These are phyloP conservation scores for Paramormyrops kingsleyae DNA, from an alignment of 2,113 vertebrate genomes.

Conservation along the genomic window DNA sequence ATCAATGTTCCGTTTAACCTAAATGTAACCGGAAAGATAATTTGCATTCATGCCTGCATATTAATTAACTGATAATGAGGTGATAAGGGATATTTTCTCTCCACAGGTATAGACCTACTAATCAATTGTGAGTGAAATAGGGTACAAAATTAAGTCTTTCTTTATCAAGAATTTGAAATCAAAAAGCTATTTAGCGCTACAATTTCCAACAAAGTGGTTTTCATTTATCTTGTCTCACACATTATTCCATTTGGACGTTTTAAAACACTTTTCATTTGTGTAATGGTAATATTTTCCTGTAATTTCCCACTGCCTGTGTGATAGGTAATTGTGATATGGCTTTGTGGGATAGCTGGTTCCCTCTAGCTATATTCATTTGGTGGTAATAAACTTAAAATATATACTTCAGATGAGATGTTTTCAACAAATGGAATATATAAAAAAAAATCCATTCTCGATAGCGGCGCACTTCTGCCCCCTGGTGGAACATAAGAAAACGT, in stretches of 20 bases:
- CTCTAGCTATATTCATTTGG: conserved; percentile 48
- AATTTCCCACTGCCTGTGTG: conserved; percentile 60
- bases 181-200: conserved; percentile 75
- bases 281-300: conserved; percentile 77
- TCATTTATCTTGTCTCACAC: conserved; percentile 76
- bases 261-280: conserved; percentile 69
- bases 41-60: conserved; percentile 82
- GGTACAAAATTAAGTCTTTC: conserved; percentile 55
- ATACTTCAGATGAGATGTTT: conserved; percentile 60
- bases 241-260: conserved; percentile 70
- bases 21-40: conserved; percentile 77
- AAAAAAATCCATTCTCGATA: background rate
- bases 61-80: conserved; percentile 93
- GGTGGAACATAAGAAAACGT: conserved; percentile 22
- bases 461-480: conserved; percentile 54
- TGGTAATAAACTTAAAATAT: conserved; percentile 64
- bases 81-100: conserved; percentile 70
- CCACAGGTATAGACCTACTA: conserved; percentile 76
- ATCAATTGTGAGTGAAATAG: conserved; percentile 73
- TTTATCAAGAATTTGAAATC: conserved; percentile 76
- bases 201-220: conserved; percentile 81
- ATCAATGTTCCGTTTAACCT: conserved; percentile 74
- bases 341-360: conserved; percentile 59
- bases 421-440: conserved; percentile 49
- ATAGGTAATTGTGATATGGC: conserved; percentile 62